Evolutionary conservation across 2,797 vertebrate species (phyloP).

Genomic region (Emys orbicularis): DNA sequence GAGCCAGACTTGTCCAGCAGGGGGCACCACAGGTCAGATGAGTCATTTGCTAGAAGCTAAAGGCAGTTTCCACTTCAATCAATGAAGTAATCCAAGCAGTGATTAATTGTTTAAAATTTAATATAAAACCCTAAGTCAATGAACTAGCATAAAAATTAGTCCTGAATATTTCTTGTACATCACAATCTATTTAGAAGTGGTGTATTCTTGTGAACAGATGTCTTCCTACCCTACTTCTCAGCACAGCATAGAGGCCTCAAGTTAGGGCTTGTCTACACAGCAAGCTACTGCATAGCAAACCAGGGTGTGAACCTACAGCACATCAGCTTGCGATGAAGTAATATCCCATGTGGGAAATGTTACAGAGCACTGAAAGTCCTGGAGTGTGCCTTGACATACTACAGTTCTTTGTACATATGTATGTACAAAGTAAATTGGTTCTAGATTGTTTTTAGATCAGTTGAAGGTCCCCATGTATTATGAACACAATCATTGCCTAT

Average conservation of each 20-base stretch:
- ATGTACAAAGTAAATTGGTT: background rate
- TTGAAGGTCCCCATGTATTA: fast-evolving
- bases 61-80: background rate
- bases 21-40: background rate
- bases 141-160: background rate
- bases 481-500: background rate
- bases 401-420: too few species aligned
- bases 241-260: fast-evolving
- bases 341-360: background rate
- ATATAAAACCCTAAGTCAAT: background rate
- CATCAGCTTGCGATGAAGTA: background rate
- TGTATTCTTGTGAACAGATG: background rate
- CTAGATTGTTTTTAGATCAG: background rate
- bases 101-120: background rate
- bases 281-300: background rate
- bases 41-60: background rate
- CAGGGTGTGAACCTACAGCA: background rate
- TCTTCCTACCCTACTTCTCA: background rate
- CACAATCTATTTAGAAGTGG: fast-evolving
- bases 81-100: background rate
- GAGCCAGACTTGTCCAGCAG: background rate
- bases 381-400: background rate
- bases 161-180: background rate
- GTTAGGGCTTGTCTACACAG: background rate
- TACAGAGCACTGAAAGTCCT: background rate